A percentile compares a stretch with the other conserved stretches of the same genome.
phyloP scores from a whole-genome alignment of 1,140 invertebrate species.

The Copidosoma floridanum region DNA sequence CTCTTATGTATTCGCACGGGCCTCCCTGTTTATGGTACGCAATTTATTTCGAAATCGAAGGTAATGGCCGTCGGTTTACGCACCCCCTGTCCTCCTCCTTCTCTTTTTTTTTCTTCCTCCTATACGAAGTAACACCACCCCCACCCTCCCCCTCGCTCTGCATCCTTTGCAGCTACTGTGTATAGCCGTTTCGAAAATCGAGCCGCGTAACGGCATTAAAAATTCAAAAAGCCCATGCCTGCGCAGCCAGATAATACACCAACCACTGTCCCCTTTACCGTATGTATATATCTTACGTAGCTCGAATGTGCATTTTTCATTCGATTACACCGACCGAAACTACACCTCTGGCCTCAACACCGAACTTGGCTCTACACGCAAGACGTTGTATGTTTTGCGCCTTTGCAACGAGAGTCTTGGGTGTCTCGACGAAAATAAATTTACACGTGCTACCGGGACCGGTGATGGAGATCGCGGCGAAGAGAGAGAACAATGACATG shows the following conservation, averaged over 20 bases:
- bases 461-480: no score
- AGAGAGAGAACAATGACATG: not conserved
- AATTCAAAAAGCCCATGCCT: conserved; percentile 40
- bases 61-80: conserved; percentile 53
- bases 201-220: conserved; percentile 43
- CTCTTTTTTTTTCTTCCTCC: not conserved
- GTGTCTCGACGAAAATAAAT: no score
- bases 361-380: no score
- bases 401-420: no score
- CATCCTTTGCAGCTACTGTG: not conserved
- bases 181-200: conserved; percentile 16
- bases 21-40: conserved; percentile 52
- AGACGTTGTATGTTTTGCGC: no score
- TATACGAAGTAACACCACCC: not conserved
- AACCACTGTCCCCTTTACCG: conserved; percentile 17
- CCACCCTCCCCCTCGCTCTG: not conserved
- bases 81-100: not conserved
- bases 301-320: conserved; percentile 26
- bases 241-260: not conserved
- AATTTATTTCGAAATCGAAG: conserved; percentile 57
- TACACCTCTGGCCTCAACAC: no score
- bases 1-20: conserved; percentile 53
- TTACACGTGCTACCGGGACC: no score
- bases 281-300: no score
- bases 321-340: no score